These are phyloP conservation scores for Xestobium rufovillosum DNA, from an alignment of 2,888 invertebrate species.

Conservation along the genomic window DNA sequence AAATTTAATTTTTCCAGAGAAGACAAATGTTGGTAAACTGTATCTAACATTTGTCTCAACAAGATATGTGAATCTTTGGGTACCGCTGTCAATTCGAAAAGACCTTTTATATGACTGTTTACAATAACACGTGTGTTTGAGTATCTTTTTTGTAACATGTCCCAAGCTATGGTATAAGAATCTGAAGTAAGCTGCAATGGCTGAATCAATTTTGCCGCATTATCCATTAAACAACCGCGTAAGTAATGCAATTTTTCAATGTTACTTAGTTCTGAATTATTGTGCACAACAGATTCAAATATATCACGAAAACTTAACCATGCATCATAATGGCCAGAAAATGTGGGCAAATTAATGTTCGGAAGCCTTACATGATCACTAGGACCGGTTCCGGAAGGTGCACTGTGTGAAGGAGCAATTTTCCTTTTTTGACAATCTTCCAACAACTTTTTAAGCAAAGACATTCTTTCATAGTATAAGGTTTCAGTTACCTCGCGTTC, in stretches of 20 bases:
- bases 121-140: conserved; percentile 13
- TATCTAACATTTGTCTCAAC: conserved; percentile 16
- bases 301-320: conserved; percentile 1
- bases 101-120: conserved; percentile 13
- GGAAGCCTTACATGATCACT: too few relatives aligned
- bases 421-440: too few relatives aligned
- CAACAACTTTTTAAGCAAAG: too few relatives aligned
- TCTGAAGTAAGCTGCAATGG: neutral
- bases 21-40: conserved; percentile 11
- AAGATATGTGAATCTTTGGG: conserved; percentile 4
- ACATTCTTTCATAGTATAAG: too few relatives aligned
- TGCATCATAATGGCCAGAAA: neutral
- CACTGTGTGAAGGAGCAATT: too few relatives aligned
- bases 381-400: too few relatives aligned
- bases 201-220: neutral
- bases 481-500: too few relatives aligned
- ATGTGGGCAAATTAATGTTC: neutral
- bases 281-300: neutral
- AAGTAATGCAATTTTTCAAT: conserved; percentile 6
- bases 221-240: neutral
- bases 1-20: conserved; percentile 16
- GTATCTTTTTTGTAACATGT: conserved; percentile 13
- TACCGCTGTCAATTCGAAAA: conserved; percentile 13
- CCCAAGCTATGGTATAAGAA: conserved; percentile 9
- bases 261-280: neutral